Evolutionary conservation across 2,888 invertebrate species (phyloP).

Genomic region (Napeogenes sylphis): DNA sequence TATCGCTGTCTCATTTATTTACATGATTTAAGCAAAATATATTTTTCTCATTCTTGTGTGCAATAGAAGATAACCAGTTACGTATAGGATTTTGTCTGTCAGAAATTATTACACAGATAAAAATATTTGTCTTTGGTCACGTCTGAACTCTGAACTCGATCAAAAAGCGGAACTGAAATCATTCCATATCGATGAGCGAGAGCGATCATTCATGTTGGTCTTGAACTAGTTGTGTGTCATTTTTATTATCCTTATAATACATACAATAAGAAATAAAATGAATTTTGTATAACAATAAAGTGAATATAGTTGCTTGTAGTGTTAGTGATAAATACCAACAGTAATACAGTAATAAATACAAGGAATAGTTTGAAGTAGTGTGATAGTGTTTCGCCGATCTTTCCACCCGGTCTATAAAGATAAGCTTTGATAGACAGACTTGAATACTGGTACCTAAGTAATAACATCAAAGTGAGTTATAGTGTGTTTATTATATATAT

Average conservation of each 20-base stretch:
- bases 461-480: constrained; percentile 24
- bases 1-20: too few species aligned
- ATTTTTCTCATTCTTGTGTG: too few species aligned
- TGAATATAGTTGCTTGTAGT: constrained; percentile 48
- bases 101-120: too few species aligned
- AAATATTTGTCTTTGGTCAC: constrained; percentile 46
- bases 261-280: constrained; percentile 54
- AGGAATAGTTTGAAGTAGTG: constrained; percentile 65
- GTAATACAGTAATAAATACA: constrained; percentile 65
- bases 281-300: too few species aligned
- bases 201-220: constrained; percentile 75
- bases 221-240: constrained; percentile 67
- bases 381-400: constrained; percentile 57
- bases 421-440: constrained; percentile 34
- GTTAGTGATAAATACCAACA: constrained; percentile 60
- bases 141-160: constrained; percentile 78
- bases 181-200: constrained; percentile 75
- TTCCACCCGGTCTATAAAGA: constrained; percentile 54
- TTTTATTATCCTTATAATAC: constrained; percentile 47
- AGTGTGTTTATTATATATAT: constrained; percentile 55
- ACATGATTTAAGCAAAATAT: too few species aligned
- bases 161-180: constrained; percentile 73
- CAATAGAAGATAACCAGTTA: too few species aligned
- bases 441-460: constrained; percentile 43
- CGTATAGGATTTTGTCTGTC: too few species aligned